Base-by-base conservation (phyloP, 2,797 vertebrate genomes). In the Crenuchus spilurus region DNA sequence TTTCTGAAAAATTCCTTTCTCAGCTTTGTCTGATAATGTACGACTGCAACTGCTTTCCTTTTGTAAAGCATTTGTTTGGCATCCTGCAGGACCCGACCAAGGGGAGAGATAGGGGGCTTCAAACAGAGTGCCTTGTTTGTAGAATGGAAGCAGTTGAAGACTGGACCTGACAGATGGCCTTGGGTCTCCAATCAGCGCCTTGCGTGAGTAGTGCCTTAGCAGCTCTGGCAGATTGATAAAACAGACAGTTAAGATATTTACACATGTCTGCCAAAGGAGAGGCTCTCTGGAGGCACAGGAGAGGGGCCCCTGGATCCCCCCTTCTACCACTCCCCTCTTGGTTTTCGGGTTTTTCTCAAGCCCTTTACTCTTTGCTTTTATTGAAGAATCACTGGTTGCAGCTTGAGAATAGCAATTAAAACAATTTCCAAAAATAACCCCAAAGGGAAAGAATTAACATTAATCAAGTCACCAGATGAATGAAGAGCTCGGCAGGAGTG, bases 201-300 rank as follows among this genome's bases (percentile, higher is more conserved):
- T 16, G 75, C 75, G 74, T 85, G 82, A 87, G 80, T 49, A 84
- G 82, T 9, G 28, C 84, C 79, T 78, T 85, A 83, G 84, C 72
- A 75, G 77, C 80, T 63, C 82, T 85, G 66, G 77, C 58, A 79
- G 80, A 90, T 89, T 87, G 85, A 84, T 80, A 88, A 90, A 90
- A 73, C 88, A 91, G 87, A 88, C 86, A 78, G 76, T 82, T 84
- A 84, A 81, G 80, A 83, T 87, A 87, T 91, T 89, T 87, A 86
- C 82, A 86, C 82, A 84, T 76, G 75, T 88, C 84, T 90, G 85
- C 67, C 80, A 68, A 78, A 79, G 70, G 69, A 26, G 79, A 82
- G 57, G 70, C 78, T 80, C 13, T 79, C 42, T 76, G 73, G 54
- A 71, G 64, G 80, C 44, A 72, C 71, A 75, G 0, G 16, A 37